Conservation (phyloP, 2,113 vertebrate species). For the Glareola pratincola region DNA sequence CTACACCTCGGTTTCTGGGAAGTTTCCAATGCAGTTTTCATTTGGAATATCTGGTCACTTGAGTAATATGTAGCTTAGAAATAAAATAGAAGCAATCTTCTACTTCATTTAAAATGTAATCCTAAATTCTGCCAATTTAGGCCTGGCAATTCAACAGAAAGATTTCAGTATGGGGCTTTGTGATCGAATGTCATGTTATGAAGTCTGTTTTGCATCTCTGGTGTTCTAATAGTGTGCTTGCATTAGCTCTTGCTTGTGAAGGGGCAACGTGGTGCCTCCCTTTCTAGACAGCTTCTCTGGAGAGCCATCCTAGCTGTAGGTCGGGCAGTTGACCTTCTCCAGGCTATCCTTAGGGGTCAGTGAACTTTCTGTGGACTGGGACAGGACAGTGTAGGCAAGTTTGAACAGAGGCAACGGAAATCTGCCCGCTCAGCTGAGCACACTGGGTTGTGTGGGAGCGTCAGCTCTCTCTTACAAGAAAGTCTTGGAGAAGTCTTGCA, state of each 20-base stretch:
- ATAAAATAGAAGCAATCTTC: slow-evolving; percentile 41
- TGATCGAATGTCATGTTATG: background rate
- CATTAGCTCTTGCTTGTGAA: background rate
- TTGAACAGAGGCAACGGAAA: background rate
- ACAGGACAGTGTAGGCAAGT: background rate
- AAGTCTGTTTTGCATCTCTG: background rate
- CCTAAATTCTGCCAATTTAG: slow-evolving; percentile 5
- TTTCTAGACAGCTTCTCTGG: background rate
- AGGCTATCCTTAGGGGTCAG: background rate
- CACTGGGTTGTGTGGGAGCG: background rate
- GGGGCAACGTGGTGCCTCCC: accelerated
- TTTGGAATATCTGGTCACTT: slow-evolving; percentile 8
- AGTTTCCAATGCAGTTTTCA: slow-evolving; percentile 15
- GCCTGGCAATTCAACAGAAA: background rate
- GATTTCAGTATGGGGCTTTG: background rate
- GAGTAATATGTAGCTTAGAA: background rate
- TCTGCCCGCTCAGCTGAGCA: background rate
- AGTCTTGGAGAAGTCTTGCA: background rate
- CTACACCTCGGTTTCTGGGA: background rate
- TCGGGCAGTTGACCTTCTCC: background rate
- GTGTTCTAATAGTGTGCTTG: background rate
- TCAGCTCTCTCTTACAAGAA: background rate
- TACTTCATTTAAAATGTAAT: slow-evolving; percentile 35
- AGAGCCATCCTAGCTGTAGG: background rate
- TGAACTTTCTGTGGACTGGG: background rate